Conservation (phyloP, 2,797 vertebrate genomes). For the Acanthopagrus latus region DNA sequence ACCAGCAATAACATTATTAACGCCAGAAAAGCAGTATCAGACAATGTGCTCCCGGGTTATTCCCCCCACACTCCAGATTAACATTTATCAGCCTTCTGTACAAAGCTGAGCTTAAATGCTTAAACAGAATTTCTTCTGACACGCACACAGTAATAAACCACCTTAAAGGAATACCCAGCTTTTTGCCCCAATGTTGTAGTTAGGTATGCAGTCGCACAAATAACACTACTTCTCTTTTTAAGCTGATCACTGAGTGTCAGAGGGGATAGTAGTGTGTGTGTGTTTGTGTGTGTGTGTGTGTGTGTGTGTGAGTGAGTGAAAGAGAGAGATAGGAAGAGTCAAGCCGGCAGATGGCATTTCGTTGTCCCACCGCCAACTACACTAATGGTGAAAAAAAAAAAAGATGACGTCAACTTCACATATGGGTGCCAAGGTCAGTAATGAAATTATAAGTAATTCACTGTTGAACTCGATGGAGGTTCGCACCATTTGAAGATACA, state of each 20-base stretch:
- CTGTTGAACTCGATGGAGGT: conserved; percentile 1
- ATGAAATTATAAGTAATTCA: conserved; percentile 49
- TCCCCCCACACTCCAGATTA: neutral
- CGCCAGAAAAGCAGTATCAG: neutral
- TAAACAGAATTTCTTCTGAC: neutral
- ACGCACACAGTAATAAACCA: conserved; percentile 1
- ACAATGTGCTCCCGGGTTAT: neutral
- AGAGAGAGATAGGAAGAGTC: conserved; percentile 10
- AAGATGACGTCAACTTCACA: conserved; percentile 36
- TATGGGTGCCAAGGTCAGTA: conserved; percentile 32
- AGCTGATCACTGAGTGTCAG: conserved; percentile 50
- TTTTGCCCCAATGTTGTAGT: conserved; percentile 50
- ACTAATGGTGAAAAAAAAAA: conserved; percentile 26
- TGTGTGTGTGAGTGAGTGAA: neutral
- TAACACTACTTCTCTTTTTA: conserved; percentile 43
- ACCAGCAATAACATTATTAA: neutral
- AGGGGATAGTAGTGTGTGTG: neutral
- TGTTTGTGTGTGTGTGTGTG: neutral
- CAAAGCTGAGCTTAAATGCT: neutral
- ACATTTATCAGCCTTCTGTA: conserved; percentile 3
- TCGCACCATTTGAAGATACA: neutral
- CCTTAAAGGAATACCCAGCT: conserved; percentile 23
- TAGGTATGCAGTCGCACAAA: conserved; percentile 47
- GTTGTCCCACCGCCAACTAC: conserved; percentile 34
- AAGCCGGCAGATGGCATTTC: conserved; percentile 66